phyloP scores from a whole-genome alignment of 2,888 invertebrate genomes.

The Chironomus riparius region DNA sequence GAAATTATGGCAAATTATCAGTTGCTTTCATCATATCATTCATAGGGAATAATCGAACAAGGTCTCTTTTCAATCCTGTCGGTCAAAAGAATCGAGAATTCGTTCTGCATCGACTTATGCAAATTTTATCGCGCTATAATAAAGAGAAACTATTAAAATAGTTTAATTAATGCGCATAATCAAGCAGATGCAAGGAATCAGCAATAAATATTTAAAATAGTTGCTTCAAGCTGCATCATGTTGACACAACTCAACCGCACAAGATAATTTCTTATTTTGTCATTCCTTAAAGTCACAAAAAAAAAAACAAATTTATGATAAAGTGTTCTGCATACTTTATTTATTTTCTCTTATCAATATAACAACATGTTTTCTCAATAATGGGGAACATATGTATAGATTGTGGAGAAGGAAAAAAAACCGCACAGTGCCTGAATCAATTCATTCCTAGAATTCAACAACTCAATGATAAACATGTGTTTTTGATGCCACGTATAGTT shows the following conservation, averaged over 20 bases:
- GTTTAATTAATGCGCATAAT: slow-evolving; percentile 5
- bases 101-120: slow-evolving; percentile 7
- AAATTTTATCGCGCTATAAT: not conserved
- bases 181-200: slow-evolving; percentile 16
- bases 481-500: too few species aligned
- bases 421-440: not conserved
- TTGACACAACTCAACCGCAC: not conserved
- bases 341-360: too few species aligned
- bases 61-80: too few species aligned
- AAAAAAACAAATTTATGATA: not conserved
- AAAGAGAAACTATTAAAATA: slow-evolving; percentile 10
- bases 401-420: not conserved
- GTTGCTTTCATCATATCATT: too few species aligned
- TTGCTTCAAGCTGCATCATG: not conserved
- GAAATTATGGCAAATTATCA: too few species aligned
- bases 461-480: not conserved
- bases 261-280: not conserved
- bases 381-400: too few species aligned
- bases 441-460: not conserved
- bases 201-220: not conserved
- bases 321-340: not conserved
- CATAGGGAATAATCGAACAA: too few species aligned
- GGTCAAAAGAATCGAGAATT: not conserved
- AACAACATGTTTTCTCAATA: too few species aligned
- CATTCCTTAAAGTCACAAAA: not conserved